These are phyloP conservation scores for Engystomops pustulosus DNA, from an alignment of 2,113 vertebrate species.

Conservation along the genomic window DNA sequence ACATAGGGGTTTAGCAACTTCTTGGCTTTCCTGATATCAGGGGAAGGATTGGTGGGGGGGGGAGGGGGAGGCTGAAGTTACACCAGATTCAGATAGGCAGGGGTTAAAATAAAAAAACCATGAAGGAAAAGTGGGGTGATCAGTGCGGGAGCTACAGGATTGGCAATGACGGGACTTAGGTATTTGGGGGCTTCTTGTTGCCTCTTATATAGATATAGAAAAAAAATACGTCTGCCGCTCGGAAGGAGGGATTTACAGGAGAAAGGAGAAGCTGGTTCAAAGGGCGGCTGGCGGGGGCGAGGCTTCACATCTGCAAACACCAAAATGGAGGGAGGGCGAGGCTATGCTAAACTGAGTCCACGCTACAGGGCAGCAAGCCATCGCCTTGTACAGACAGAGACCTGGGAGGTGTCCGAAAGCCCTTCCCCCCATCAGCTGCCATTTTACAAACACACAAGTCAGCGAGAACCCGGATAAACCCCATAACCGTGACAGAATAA, in stretches of 20 bases:
- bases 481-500: too few relatives aligned
- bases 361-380: not conserved
- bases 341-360: too few relatives aligned
- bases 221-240: conserved; percentile 10
- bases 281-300: conserved; percentile 29
- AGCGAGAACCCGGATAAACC: conserved; percentile 16
- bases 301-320: conserved; percentile 4
- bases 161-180: not conserved
- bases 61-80: not conserved
- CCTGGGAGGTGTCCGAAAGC: too few relatives aligned
- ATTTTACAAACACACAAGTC: conserved; percentile 32
- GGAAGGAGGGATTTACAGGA: conserved; percentile 39
- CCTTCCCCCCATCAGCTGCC: conserved; percentile 18
- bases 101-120: not conserved
- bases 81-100: not conserved
- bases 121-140: not conserved
- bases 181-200: not conserved
- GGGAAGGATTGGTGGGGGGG: not conserved
- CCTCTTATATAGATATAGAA: not conserved
- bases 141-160: not conserved
- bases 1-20: conserved; percentile 17
- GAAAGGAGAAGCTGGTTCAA: conserved; percentile 38
- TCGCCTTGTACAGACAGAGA: not conserved
- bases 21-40: conserved; percentile 32
- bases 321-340: conserved; percentile 15